These are phyloP conservation scores for Subanguina moxae DNA, from an alignment of 1,140 invertebrate species.

Conservation along the genomic window DNA sequence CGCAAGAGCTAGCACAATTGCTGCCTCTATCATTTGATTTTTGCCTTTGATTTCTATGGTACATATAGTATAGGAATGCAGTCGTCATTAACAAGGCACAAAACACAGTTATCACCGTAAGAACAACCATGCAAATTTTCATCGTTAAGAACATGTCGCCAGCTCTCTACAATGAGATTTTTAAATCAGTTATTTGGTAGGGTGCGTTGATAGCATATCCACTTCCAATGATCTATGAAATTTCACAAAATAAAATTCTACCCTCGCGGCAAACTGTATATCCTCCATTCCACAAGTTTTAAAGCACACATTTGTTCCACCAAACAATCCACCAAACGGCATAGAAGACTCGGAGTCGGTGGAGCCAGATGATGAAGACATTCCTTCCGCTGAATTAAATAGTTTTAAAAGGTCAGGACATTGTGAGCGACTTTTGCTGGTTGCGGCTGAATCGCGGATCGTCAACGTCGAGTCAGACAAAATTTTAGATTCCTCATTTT, in stretches of 20 bases:
- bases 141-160: slow-evolving; percentile 25
- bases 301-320: slow-evolving; percentile 43
- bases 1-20: not conserved
- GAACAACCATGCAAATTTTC: slow-evolving; percentile 21
- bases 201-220: not conserved
- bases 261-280: slow-evolving; percentile 53
- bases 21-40: not conserved
- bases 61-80: slow-evolving; percentile 15
- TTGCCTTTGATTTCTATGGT: slow-evolving; percentile 4
- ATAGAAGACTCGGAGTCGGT: slow-evolving; percentile 4
- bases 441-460: no score
- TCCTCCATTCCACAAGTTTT: slow-evolving; percentile 58
- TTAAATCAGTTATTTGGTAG: not conserved
- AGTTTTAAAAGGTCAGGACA: not conserved
- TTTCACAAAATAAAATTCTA: slow-evolving; percentile 21
- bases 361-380: not conserved
- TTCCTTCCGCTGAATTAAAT: not conserved
- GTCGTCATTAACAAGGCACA: slow-evolving; percentile 8
- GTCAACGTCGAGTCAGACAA: no score
- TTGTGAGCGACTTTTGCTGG: not conserved
- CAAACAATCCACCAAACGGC: slow-evolving; percentile 39
- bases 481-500: no score
- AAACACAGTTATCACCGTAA: slow-evolving; percentile 16
- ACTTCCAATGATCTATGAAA: no score
- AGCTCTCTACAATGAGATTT: slow-evolving; percentile 5